phyloP scores from a whole-genome alignment of 2,797 vertebrate genomes.

The Cottoperca gobio region DNA sequence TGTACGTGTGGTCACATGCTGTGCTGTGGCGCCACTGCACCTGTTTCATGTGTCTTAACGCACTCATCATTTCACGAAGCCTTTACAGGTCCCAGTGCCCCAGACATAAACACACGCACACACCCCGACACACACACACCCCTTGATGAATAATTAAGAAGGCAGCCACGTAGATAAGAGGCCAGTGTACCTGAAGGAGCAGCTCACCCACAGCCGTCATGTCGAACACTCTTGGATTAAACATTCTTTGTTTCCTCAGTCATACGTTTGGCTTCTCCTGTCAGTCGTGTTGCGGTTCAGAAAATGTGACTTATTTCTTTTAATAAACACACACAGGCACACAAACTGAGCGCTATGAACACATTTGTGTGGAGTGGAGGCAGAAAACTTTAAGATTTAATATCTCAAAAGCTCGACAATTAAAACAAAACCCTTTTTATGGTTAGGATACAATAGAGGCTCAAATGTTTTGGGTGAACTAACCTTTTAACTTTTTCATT shows the following conservation, averaged over 20 bases:
- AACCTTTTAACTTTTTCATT: constrained; percentile 21
- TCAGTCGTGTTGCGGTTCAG: constrained; percentile 36
- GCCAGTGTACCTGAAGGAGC: constrained; percentile 66
- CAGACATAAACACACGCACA: constrained; percentile 39
- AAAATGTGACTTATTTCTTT: constrained; percentile 10
- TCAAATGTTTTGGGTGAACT: constrained; percentile 12
- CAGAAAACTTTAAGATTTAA: not conserved
- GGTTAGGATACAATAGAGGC: not conserved
- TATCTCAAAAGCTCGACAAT: not conserved
- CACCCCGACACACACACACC: constrained; percentile 29
- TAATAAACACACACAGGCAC: not conserved
- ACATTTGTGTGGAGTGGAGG: not conserved
- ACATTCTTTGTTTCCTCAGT: constrained; percentile 55
- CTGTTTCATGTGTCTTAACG: constrained; percentile 75
- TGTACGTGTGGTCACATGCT: constrained; percentile 63
- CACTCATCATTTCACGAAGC: constrained; percentile 64
- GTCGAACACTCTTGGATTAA: constrained; percentile 65
- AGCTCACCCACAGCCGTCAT: constrained; percentile 45
- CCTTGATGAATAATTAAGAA: constrained; percentile 81
- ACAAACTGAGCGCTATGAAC: not conserved
- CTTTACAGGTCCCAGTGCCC: constrained; percentile 50
- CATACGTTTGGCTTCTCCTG: constrained; percentile 38
- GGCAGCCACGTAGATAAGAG: constrained; percentile 66
- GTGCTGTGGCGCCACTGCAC: constrained; percentile 59
- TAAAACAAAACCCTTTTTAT: not conserved